Conservation (phyloP, 2,113 vertebrate species). For the Ceyx melanurus region DNA sequence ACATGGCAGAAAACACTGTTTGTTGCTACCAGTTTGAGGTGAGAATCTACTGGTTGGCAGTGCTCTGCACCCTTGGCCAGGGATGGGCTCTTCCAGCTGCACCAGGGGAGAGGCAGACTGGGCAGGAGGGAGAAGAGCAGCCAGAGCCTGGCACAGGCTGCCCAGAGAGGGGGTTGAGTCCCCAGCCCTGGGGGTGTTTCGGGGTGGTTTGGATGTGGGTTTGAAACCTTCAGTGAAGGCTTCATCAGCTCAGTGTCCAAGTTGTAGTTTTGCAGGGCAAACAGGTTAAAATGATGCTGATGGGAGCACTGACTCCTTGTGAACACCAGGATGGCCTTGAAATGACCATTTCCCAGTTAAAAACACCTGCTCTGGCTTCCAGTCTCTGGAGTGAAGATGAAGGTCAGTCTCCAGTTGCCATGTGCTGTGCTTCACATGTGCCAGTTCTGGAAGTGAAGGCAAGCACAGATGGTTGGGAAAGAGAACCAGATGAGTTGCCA, state of each 20-base stretch:
- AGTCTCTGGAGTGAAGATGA: not conserved
- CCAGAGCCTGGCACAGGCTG: no score
- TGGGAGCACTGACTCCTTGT: not conserved
- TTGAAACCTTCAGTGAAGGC: no score
- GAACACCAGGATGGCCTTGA: not conserved
- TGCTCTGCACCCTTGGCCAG: not conserved
- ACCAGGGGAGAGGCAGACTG: no score
- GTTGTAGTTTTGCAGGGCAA: not conserved
- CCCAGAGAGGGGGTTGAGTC: no score
- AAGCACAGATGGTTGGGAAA: conserved; percentile 37
- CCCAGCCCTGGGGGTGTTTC: no score
- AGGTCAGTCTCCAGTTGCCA: not conserved
- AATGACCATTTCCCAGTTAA: not conserved
- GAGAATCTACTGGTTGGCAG: not conserved
- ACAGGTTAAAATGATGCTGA: not conserved
- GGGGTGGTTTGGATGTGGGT: no score
- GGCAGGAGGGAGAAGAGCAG: no score
- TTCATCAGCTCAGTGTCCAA: no score
- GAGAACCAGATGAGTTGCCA: conserved; percentile 2
- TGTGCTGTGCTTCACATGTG: not conserved
- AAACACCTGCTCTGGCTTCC: not conserved
- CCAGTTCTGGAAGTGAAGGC: conserved; percentile 13
- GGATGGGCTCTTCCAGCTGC: not conserved
- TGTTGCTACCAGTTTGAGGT: not conserved
- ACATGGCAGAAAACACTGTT: not conserved